phyloP scores from a whole-genome alignment of 2,797 vertebrate genomes.

The Sciurus vulgaris region DNA sequence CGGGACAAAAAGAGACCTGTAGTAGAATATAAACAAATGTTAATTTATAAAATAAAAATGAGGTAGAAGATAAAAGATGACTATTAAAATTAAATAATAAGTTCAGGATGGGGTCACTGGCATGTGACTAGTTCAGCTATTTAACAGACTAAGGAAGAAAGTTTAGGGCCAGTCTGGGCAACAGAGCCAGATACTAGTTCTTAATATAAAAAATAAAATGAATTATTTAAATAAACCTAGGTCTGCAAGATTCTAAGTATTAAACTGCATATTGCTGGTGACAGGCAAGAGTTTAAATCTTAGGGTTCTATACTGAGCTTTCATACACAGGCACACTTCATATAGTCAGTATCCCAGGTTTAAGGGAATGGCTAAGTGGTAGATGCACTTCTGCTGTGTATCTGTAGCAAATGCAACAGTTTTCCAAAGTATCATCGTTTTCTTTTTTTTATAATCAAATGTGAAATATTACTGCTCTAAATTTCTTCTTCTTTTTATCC shows the following conservation, averaged over 20 bases:
- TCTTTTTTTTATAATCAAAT: slow-evolving; percentile 31
- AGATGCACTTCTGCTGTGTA: neutral
- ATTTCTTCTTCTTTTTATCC: neutral
- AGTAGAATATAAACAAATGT: neutral
- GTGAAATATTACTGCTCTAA: neutral
- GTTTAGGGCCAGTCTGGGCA: neutral
- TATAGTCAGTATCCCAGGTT: neutral
- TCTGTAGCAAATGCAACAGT: neutral
- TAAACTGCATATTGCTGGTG: neutral
- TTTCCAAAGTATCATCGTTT: slow-evolving; percentile 6
- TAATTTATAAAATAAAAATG: slow-evolving; percentile 23
- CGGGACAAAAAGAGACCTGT: neutral
- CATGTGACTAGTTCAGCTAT: neutral
- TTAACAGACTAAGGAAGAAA: neutral
- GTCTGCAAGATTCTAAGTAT: neutral
- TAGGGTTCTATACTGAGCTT: neutral
- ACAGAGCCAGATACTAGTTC: neutral
- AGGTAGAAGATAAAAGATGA: slow-evolving; percentile 35
- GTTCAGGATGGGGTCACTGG: neutral
- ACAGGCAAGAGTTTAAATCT: neutral
- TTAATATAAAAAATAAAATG: neutral
- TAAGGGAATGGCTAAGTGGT: neutral
- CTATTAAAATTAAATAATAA: neutral
- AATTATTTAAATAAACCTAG: slow-evolving; percentile 43
- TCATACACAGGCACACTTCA: neutral